phyloP scores from a whole-genome alignment of 2,888 invertebrate species.

The Caenorhabditis panamensis region DNA sequence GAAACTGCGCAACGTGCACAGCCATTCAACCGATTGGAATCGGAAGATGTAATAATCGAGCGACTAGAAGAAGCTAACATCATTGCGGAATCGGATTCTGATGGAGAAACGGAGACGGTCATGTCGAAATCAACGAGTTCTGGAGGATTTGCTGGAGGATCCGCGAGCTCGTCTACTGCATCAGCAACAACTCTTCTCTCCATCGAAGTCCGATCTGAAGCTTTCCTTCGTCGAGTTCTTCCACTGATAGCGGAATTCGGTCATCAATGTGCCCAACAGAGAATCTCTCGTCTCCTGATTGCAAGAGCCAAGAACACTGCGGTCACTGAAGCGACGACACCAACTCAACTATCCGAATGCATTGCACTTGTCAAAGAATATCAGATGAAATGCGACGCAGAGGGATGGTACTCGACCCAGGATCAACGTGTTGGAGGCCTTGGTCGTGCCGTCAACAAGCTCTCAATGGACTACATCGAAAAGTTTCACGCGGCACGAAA shows the following conservation, averaged over 20 bases:
- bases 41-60: slow-evolving; percentile 38
- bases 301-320: slow-evolving; percentile 70
- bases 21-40: slow-evolving; percentile 38
- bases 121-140: slow-evolving; percentile 23
- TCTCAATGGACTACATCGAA: slow-evolving; percentile 91
- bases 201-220: slow-evolving; percentile 54
- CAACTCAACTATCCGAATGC: slow-evolving; percentile 58
- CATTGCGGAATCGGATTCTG: slow-evolving; percentile 40
- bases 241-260: slow-evolving; percentile 85
- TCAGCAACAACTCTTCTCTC: slow-evolving; percentile 56
- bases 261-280: slow-evolving; percentile 92
- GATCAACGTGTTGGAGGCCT: slow-evolving; percentile 42
- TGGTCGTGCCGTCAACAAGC: slow-evolving; percentile 46
- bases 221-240: slow-evolving; percentile 50
- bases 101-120: slow-evolving; percentile 24
- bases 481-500: slow-evolving; percentile 92
- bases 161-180: slow-evolving; percentile 33
- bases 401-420: slow-evolving; percentile 66
- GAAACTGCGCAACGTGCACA: slow-evolving; percentile 63
- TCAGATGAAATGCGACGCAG: slow-evolving; percentile 47
- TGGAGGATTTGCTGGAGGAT: slow-evolving; percentile 38
- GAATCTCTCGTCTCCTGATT: slow-evolving; percentile 87
- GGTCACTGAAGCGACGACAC: slow-evolving; percentile 54
- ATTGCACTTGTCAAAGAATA: slow-evolving; percentile 53
- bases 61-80: slow-evolving; percentile 40